Percentiles rank a stretch among this genome's conserved stretches.
phyloP scores from a whole-genome alignment of 2,888 invertebrate genomes.

The Sicus ferrugineus region DNA sequence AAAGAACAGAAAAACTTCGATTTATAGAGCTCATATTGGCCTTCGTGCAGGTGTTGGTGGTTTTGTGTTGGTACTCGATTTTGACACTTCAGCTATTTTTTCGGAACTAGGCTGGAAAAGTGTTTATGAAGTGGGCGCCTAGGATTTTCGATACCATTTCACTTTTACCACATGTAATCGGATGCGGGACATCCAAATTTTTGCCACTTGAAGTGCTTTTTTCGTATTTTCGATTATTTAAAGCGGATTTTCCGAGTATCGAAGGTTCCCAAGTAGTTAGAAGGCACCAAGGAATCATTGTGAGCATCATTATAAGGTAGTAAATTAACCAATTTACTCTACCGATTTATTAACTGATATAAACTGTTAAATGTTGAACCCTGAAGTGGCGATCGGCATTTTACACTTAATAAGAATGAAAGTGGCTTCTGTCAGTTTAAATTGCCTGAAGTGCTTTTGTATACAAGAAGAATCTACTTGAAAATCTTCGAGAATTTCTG shows the following conservation, averaged over 20 bases:
- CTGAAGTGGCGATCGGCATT: background rate
- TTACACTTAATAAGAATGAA: background rate
- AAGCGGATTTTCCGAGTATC: background rate
- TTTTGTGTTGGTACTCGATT: background rate
- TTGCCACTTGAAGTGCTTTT: background rate
- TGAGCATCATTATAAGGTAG: constrained; percentile 53
- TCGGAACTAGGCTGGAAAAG: too few relatives aligned
- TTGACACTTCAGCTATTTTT: background rate
- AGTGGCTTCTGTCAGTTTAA: background rate
- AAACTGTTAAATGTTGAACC: background rate
- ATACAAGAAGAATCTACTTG: background rate
- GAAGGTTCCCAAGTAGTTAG: constrained; percentile 3
- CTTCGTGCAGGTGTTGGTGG: too few relatives aligned
- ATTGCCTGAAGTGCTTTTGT: background rate
- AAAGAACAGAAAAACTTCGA: background rate
- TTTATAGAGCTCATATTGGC: background rate
- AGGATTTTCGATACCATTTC: too few relatives aligned
- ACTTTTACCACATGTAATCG: too few relatives aligned
- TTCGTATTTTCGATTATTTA: background rate
- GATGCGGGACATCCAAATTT: background rate
- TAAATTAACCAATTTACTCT: constrained; percentile 49
- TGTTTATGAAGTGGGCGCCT: too few relatives aligned
- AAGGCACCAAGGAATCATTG: background rate
- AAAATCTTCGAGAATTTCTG: background rate
- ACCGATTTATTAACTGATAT: constrained; percentile 48